A percentile compares a stretch with the other conserved stretches of the same genome.
These are phyloP conservation scores for Emydura subglobosa DNA, from an alignment of 2,113 vertebrate genomes.

Conservation along the genomic window DNA sequence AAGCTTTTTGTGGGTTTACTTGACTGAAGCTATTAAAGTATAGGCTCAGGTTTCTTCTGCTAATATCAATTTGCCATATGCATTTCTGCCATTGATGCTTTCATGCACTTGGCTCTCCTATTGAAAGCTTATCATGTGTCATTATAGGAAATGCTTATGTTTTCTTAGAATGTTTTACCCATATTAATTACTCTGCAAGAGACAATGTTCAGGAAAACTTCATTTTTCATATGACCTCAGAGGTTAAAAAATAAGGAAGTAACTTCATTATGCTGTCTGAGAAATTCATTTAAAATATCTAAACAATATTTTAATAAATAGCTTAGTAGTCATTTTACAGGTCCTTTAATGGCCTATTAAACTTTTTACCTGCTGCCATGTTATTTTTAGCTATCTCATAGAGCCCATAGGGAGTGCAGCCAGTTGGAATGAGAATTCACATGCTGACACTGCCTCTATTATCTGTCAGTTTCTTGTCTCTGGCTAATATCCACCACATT, in stretches of 20 bases:
- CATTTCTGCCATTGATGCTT: not conserved
- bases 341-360: not conserved
- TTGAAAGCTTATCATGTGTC: not conserved
- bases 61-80: not conserved
- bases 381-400: not conserved
- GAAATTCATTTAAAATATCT: not conserved
- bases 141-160: not conserved
- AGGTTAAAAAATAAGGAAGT: not conserved
- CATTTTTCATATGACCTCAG: not conserved
- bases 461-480: not conserved
- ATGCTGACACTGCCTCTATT: not conserved
- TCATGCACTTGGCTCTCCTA: rapidly evolving
- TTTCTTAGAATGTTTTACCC: not conserved
- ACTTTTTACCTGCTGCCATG: not conserved
- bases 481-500: not conserved
- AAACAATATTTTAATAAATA: not conserved
- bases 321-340: not conserved
- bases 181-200: not conserved
- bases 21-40: not conserved
- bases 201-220: not conserved
- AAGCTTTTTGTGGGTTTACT: not conserved
- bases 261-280: not conserved
- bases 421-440: not conserved
- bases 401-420: not conserved
- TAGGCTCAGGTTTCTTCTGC: not conserved